These are phyloP conservation scores for Helicolenus hilgendorfi DNA, from an alignment of 2,797 vertebrate genomes.

Conservation along the genomic window DNA sequence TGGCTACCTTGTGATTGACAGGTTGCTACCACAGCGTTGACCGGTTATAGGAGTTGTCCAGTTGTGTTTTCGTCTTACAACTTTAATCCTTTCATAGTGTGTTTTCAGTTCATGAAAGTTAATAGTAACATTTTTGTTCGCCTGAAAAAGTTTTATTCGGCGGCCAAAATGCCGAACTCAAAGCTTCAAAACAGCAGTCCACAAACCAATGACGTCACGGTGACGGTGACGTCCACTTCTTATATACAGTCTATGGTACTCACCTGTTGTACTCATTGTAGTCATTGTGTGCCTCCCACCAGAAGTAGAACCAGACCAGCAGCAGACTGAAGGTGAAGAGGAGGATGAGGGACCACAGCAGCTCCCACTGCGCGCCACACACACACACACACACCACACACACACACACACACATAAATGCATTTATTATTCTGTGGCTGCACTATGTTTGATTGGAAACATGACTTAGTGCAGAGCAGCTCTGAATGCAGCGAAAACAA, in stretches of 20 bases:
- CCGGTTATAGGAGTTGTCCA: too few species aligned
- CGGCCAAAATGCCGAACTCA: too few species aligned
- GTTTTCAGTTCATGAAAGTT: too few species aligned
- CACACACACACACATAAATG: neutral
- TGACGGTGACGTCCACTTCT: too few species aligned
- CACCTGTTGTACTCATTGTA: slow-evolving; percentile 92
- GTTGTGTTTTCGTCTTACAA: too few species aligned
- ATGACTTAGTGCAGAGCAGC: neutral
- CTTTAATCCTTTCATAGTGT: too few species aligned
- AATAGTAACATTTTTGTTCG: too few species aligned
- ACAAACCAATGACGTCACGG: too few species aligned
- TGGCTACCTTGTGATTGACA: too few species aligned
- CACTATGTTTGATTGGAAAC: neutral
- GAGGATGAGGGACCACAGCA: slow-evolving; percentile 90
- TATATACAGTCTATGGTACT: slow-evolving; percentile 19
- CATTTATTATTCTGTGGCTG: neutral
- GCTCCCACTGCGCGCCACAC: slow-evolving; percentile 86
- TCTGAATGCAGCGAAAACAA: neutral
- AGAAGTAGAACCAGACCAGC: slow-evolving; percentile 91
- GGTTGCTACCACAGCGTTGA: too few species aligned
- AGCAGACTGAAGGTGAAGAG: slow-evolving; percentile 89
- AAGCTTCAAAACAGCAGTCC: too few species aligned
- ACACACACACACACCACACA: neutral
- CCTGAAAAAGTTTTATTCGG: too few species aligned
- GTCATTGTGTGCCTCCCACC: slow-evolving; percentile 91